Conservation (phyloP, 2,797 vertebrate species). For the Sebastes alutus region DNA sequence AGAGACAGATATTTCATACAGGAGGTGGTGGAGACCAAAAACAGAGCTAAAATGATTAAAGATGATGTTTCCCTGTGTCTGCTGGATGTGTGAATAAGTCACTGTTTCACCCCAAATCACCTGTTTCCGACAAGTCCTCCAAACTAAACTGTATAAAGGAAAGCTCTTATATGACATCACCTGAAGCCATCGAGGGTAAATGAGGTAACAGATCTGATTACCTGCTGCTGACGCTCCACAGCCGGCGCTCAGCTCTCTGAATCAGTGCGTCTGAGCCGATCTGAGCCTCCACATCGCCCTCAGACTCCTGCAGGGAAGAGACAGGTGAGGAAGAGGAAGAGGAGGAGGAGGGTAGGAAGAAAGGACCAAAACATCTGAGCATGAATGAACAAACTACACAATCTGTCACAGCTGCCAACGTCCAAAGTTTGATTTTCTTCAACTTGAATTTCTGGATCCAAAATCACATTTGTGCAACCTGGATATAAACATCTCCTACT, state of each 20-base stretch:
- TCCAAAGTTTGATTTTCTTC: not conserved
- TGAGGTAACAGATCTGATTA: constrained; percentile 12
- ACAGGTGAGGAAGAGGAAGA: constrained; percentile 2
- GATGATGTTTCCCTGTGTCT: not conserved
- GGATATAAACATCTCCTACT: not conserved
- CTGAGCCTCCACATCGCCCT: constrained; percentile 69
- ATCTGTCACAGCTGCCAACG: not conserved
- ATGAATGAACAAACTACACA: not conserved
- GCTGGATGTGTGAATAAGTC: not conserved
- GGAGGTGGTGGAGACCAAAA: not conserved
- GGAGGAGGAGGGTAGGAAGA: not conserved
- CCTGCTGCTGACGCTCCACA: constrained; percentile 63
- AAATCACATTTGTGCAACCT: not conserved
- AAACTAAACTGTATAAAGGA: too few species aligned
- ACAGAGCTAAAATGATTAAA: not conserved
- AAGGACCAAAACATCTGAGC: not conserved
- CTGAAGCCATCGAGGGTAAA: not conserved
- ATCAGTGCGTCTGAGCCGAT: constrained; percentile 55
- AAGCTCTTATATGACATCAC: not conserved
- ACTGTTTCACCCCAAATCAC: not conserved
- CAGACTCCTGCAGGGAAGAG: constrained; percentile 36
- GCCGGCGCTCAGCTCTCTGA: constrained; percentile 51
- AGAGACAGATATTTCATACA: accelerated
- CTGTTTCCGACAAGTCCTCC: not conserved
- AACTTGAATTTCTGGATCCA: not conserved